Evolutionary conservation across 2,888 invertebrate genomes (phyloP).

Genomic region (Lissonota sp.): DNA sequence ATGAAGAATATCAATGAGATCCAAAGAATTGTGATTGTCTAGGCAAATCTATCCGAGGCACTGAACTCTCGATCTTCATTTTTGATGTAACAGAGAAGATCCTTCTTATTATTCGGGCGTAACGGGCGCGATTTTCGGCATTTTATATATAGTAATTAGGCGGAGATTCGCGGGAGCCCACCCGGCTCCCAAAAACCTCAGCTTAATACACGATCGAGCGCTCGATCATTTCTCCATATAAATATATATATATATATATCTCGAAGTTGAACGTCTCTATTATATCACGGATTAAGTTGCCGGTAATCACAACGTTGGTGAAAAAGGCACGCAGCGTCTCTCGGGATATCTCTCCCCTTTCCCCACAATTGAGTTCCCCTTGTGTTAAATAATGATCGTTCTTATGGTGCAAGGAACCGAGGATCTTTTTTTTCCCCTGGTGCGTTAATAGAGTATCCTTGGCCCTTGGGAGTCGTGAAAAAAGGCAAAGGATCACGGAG

Average conservation of each 20-base stretch:
- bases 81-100: constrained; percentile 54
- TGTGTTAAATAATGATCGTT: constrained; percentile 63
- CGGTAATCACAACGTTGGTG: constrained; percentile 75
- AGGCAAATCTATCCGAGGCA: constrained; percentile 72
- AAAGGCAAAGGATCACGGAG: constrained; percentile 43
- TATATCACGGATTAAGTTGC: constrained; percentile 75
- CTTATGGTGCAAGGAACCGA: constrained; percentile 37
- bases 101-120: constrained; percentile 70
- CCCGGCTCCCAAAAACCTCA: constrained; percentile 66
- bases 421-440: constrained; percentile 19
- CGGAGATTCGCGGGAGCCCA: constrained; percentile 68
- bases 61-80: constrained; percentile 67
- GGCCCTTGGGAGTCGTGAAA: constrained; percentile 11
- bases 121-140: constrained; percentile 67
- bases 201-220: constrained; percentile 35
- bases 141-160: constrained; percentile 79
- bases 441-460: constrained; percentile 49
- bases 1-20: background rate
- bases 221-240: constrained; percentile 33
- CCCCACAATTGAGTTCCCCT: constrained; percentile 46
- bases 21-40: constrained; percentile 29
- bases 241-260: constrained; percentile 58
- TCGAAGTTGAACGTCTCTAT: constrained; percentile 77
- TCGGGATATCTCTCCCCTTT: background rate
- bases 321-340: constrained; percentile 54